phyloP scores from a whole-genome alignment of 2,113 vertebrate genomes.

The Blennius ocellaris region DNA sequence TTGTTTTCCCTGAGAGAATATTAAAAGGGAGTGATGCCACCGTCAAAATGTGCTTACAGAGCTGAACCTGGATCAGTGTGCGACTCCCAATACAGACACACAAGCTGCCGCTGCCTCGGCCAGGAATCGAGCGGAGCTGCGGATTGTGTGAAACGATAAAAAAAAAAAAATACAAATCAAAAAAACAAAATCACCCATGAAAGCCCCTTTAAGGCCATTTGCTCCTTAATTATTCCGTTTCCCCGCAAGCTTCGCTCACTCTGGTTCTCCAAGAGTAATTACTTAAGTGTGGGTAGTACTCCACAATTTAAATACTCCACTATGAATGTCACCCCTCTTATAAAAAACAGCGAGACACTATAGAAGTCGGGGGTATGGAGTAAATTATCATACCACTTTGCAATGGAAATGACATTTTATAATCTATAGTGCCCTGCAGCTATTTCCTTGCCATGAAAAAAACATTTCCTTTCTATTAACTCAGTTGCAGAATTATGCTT shows the following conservation, averaged over 20 bases:
- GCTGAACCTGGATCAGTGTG: slow-evolving; percentile 2
- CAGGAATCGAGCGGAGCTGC: slow-evolving; percentile 2
- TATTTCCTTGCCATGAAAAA: not conserved
- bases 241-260: not conserved
- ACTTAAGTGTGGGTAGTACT: slow-evolving; percentile 33
- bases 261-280: slow-evolving; percentile 29
- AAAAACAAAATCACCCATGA: slow-evolving; percentile 33
- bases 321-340: slow-evolving; percentile 18
- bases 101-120: slow-evolving; percentile 6
- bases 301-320: slow-evolving; percentile 7
- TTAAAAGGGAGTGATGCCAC: slow-evolving; percentile 16
- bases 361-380: not conserved
- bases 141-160: slow-evolving; percentile 32
- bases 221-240: slow-evolving; percentile 30
- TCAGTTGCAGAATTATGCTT: not conserved
- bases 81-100: slow-evolving; percentile 5
- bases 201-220: slow-evolving; percentile 28
- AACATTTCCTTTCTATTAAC: not conserved
- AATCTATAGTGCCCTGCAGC: not conserved
- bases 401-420: not conserved
- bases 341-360: slow-evolving; percentile 1
- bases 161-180: not conserved
- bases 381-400: slow-evolving; percentile 21
- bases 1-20: slow-evolving; percentile 11
- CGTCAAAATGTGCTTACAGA: slow-evolving; percentile 28